phyloP scores from a whole-genome alignment of 2,888 invertebrate species.

The Rhagonycha fulva region DNA sequence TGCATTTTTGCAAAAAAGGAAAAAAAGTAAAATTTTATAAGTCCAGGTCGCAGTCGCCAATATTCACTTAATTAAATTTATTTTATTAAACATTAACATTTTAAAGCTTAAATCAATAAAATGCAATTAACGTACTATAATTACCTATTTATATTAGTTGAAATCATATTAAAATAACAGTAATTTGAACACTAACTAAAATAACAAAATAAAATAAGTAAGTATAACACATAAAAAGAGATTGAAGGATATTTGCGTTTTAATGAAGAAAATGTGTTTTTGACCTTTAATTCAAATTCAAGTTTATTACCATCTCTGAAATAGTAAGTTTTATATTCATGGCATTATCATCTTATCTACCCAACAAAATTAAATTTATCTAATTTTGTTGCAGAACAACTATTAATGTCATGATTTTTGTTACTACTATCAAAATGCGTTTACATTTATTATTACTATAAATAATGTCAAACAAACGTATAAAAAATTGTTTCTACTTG shows the following conservation, averaged over 20 bases:
- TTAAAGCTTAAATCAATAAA: background rate
- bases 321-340: too few species aligned
- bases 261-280: background rate
- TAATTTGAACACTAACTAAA: too few species aligned
- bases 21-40: background rate
- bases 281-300: background rate
- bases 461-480: too few species aligned
- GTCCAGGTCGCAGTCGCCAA: background rate
- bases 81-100: background rate
- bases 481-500: too few species aligned
- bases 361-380: too few species aligned
- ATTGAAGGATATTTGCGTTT: background rate
- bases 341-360: too few species aligned
- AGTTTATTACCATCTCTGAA: background rate
- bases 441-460: too few species aligned
- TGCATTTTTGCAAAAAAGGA: background rate
- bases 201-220: background rate
- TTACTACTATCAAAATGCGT: too few species aligned
- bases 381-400: too few species aligned
- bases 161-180: too few species aligned
- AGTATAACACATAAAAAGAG: too few species aligned
- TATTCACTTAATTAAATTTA: background rate
- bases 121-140: background rate
- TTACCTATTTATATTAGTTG: background rate
- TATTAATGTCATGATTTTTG: too few species aligned